These are phyloP conservation scores for Dasypolia templi DNA, from an alignment of 2,888 invertebrate species.

Conservation along the genomic window DNA sequence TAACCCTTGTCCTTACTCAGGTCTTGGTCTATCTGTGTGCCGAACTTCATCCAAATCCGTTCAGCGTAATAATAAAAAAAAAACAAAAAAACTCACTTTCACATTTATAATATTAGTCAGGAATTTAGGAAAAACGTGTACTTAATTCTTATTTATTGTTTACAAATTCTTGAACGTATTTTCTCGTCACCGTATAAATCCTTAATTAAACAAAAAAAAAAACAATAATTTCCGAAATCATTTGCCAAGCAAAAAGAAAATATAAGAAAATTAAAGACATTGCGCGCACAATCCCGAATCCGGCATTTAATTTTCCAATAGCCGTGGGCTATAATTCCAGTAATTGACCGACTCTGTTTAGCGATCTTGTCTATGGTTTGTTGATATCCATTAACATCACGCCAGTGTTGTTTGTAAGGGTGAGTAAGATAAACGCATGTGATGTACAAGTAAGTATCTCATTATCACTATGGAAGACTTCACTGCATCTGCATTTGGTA, in stretches of 20 bases:
- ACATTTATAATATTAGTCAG: no score
- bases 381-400: constrained; percentile 2
- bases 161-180: no score
- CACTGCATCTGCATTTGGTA: neutral
- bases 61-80: no score
- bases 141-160: neutral
- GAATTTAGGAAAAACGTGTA: neutral
- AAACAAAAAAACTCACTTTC: no score
- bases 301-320: constrained; percentile 37
- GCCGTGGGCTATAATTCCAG: constrained; percentile 22
- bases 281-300: neutral
- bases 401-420: neutral
- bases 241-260: neutral
- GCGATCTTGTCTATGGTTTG: neutral
- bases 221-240: no score
- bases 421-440: neutral
- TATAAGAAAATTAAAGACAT: constrained; percentile 7
- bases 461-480: neutral
- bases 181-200: neutral
- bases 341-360: constrained; percentile 35
- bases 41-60: no score
- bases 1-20: no score
- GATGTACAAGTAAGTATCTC: neutral
- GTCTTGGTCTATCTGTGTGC: no score
- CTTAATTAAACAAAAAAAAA: neutral